phyloP scores from a whole-genome alignment of 2,113 vertebrate genomes.

The Chelonoidis abingdonii region DNA sequence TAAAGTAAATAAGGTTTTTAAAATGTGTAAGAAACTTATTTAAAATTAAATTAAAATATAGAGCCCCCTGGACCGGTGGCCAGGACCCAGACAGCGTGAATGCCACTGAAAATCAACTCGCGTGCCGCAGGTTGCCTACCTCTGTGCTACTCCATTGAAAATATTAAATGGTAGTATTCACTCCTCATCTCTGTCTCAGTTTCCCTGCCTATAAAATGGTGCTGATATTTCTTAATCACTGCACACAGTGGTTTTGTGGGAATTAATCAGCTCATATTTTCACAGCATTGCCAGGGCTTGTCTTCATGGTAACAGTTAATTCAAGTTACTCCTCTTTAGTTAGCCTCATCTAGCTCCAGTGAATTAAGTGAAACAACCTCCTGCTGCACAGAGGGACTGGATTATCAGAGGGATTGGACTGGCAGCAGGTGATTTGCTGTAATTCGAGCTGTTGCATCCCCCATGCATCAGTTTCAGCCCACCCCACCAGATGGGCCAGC shows the following conservation, averaged over 20 bases:
- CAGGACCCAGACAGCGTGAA: too few relatives aligned
- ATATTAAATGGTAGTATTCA: background rate
- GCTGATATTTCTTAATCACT: conserved; percentile 50
- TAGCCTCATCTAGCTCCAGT: background rate
- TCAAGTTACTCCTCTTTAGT: background rate
- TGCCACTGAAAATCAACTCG: too few relatives aligned
- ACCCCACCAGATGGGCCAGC: background rate
- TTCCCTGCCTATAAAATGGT: background rate
- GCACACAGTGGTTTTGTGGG: conserved; percentile 6
- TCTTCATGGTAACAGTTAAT: background rate
- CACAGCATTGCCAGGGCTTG: background rate
- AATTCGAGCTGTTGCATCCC: background rate
- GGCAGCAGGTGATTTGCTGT: background rate
- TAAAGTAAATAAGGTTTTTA: too few relatives aligned
- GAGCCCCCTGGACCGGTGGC: too few relatives aligned
- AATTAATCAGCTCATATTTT: conserved; percentile 20
- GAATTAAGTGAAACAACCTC: background rate
- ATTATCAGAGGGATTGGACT: background rate
- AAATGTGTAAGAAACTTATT: too few relatives aligned
- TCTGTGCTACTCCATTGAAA: background rate
- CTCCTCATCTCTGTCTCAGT: conserved; percentile 9
- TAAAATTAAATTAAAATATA: too few relatives aligned
- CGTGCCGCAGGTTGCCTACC: too few relatives aligned
- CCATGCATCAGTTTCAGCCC: background rate
- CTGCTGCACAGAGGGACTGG: background rate